These are phyloP conservation scores for Crocallis elinguaria DNA, from an alignment of 2,888 invertebrate genomes.

Conservation along the genomic window DNA sequence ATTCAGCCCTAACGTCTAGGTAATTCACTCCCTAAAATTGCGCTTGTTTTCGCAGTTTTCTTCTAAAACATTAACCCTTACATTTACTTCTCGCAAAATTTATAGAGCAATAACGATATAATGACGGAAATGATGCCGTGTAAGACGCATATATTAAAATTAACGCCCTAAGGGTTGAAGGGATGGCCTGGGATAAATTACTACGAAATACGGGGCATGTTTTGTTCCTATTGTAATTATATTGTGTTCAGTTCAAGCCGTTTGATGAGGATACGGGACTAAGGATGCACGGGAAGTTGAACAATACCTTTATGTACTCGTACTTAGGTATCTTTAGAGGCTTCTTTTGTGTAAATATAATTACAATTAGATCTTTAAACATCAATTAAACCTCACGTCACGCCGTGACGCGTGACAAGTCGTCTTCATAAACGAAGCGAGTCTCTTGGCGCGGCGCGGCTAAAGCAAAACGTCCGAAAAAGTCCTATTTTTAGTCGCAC, in stretches of 20 bases:
- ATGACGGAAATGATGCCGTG: conserved; percentile 57
- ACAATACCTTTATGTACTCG: conserved; percentile 31
- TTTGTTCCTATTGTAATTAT: conserved; percentile 60
- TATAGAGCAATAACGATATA: conserved; percentile 63
- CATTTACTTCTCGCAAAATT: conserved; percentile 55
- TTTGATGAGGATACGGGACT: conserved; percentile 42
- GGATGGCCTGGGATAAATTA: conserved; percentile 57
- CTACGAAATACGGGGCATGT: conserved; percentile 44
- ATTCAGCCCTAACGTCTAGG: neutral
- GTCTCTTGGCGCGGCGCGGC: no score
- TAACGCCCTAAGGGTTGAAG: conserved; percentile 53
- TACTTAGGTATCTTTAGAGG: conserved; percentile 5
- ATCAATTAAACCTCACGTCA: no score
- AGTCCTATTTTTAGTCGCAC: no score
- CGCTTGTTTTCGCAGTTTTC: conserved; percentile 14
- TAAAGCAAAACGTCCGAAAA: no score
- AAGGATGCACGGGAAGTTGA: conserved; percentile 42
- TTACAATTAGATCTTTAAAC: neutral
- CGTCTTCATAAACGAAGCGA: no score
- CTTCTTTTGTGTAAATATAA: conserved; percentile 3
- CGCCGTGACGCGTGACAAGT: no score
- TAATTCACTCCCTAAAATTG: neutral
- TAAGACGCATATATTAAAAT: conserved; percentile 61
- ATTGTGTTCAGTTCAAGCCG: conserved; percentile 49
- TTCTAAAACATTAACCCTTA: conserved; percentile 22